Evolutionary conservation across 2,113 vertebrate species (phyloP).

Genomic region (Poeciliopsis retropinna): DNA sequence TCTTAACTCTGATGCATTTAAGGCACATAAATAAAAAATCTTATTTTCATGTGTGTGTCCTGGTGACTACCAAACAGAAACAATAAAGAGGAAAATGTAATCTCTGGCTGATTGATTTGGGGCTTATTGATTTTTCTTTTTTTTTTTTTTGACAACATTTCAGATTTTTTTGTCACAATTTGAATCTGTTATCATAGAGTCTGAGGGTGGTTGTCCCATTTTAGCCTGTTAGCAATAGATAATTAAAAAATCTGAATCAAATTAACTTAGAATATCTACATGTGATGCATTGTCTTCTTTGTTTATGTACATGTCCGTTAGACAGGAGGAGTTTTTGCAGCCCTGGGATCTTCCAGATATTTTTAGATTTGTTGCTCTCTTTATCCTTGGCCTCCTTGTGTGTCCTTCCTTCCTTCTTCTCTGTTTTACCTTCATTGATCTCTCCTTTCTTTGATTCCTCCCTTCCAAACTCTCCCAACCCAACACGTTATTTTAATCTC

Average conservation of each 20-base stretch:
- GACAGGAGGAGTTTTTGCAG: slow-evolving; percentile 28
- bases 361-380: slow-evolving; percentile 52
- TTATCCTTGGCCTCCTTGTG: slow-evolving; percentile 46
- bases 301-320: slow-evolving; percentile 43
- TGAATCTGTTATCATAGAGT: neutral
- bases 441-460: slow-evolving; percentile 30
- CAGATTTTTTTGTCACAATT: neutral
- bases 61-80: neutral
- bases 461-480: slow-evolving; percentile 2
- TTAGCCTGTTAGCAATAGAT: neutral
- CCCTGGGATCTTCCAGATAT: slow-evolving; percentile 37
- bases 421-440: slow-evolving; percentile 24
- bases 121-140: neutral
- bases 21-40: neutral
- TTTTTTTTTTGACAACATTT: neutral
- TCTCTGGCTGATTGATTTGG: neutral
- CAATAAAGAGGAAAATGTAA: neutral
- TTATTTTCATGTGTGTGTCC: neutral
- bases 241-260: slow-evolving; percentile 7
- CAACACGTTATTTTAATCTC: slow-evolving; percentile 14
- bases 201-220: neutral
- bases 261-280: slow-evolving; percentile 23
- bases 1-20: neutral
- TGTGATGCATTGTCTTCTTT: slow-evolving; percentile 26
- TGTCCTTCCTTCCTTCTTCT: slow-evolving; percentile 24